phyloP scores from a whole-genome alignment of 2,888 invertebrate species.

The Cephus pygmeus region DNA sequence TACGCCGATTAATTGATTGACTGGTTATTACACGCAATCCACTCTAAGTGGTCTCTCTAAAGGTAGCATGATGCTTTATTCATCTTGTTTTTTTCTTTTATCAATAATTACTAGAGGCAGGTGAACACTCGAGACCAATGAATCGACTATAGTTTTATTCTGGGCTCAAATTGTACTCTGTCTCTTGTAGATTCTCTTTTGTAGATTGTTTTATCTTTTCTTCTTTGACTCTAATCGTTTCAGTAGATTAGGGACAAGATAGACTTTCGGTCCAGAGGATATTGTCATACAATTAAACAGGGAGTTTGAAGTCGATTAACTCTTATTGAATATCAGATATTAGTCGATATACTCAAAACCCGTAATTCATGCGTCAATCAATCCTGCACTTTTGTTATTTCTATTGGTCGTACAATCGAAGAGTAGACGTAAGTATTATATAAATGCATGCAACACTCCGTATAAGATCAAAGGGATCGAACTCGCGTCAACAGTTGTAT shows the following conservation, averaged over 20 bases:
- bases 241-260: not conserved
- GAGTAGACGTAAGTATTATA: not conserved
- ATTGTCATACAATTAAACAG: not conserved
- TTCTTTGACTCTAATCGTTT: not conserved
- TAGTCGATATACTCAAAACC: not conserved
- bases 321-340: not conserved
- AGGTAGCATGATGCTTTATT: not conserved
- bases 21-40: conserved; percentile 47
- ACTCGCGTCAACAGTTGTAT: not conserved
- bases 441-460: not conserved
- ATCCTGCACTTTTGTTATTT: not conserved
- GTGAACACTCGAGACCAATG: conserved; percentile 13
- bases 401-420: not conserved
- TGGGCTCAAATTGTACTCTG: not conserved
- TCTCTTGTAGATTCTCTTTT: not conserved
- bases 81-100: not conserved
- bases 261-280: not conserved
- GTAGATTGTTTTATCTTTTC: not conserved
- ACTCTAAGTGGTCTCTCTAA: conserved; percentile 37
- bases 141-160: conserved; percentile 8
- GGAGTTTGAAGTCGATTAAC: not conserved
- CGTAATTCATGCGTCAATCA: not conserved
- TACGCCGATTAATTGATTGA: conserved; percentile 54
- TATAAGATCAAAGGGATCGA: not conserved
- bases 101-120: conserved; percentile 13